Evolutionary conservation across 1,140 invertebrate species (phyloP), one percentile per base, ranked within the genome.

Genomic region (Uloborus diversus): DNA sequence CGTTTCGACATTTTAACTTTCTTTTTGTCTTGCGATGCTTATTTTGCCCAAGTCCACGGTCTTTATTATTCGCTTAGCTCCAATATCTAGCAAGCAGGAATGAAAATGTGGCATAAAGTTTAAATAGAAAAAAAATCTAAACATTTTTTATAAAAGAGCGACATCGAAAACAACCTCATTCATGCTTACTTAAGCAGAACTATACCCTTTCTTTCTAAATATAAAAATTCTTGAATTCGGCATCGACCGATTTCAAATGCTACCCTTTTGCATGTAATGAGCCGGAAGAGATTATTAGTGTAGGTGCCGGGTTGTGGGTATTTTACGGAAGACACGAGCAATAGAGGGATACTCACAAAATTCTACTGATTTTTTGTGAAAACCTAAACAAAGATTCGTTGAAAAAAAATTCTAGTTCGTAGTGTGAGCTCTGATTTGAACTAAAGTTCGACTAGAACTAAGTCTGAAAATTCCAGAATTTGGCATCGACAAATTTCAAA

Each of bases 201-300:
- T 25, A 27, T 5, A 23, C 20, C n/a, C 14, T 30, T 30, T 68
- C 25, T 42, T 70, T 70, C 35, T 20, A 37, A 32, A 61, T 56
- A 23, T 23, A 56, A 68, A 68, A 68, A 53, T 25, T 27, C 30
- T 37, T 11, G 57, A 57, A 57, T 11, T 57, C 17, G 35, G 32
- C 51, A 56, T 25, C 23, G 68, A 56, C 68, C 27, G 49, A 57
- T 57, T 70, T 53, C 33, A 70, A 70, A 70, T 70, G 68, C 51
- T 57, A 70, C 51, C 28, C 49, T 53, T 70, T 57, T 56, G 68
- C 23, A 33, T 70, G 32, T 70, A 70, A 70, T 70, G 68, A 70
- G 68, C 20, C 68, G 68, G 28, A 70, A 56, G 42, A 53, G 23
- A 32, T 53, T 70, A 70, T 70, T 70, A 70, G 56, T 70, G 53